Evolutionary conservation across 2,888 invertebrate species (phyloP).

Genomic region (Branchipolynoe longqiensis): DNA sequence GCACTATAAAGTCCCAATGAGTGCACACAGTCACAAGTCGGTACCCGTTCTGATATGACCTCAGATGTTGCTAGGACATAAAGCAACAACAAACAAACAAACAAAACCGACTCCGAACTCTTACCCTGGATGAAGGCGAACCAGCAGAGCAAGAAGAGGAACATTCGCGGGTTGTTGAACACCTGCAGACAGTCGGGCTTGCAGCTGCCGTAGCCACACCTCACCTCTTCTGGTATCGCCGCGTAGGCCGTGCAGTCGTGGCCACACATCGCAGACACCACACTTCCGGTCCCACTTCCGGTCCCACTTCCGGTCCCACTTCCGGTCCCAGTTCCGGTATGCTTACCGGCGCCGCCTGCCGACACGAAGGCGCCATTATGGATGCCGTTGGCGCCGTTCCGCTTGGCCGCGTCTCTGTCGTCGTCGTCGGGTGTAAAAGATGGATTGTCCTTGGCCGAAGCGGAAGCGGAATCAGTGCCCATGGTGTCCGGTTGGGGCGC

Average conservation of each 20-base stretch:
- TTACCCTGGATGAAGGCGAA: conserved; percentile 77
- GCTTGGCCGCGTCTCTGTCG: not conserved
- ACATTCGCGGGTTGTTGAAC: conserved; percentile 74
- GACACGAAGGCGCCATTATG: not conserved
- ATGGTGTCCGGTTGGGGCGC: not conserved
- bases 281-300: not conserved
- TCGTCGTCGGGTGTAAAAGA: not conserved
- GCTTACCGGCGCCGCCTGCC: not conserved
- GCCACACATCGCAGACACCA: no score
- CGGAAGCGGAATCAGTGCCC: not conserved
- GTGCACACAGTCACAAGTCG: no score
- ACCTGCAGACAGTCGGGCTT: conserved; percentile 61
- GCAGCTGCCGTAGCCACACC: conserved; percentile 59
- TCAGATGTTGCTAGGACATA: not conserved
- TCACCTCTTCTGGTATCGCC: not conserved
- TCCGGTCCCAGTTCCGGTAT: not conserved
- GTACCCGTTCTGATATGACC: no score
- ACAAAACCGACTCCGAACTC: conserved; percentile 55
- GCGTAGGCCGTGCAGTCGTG: not conserved
- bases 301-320: not conserved
- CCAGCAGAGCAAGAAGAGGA: conserved; percentile 73
- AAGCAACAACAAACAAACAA: not conserved
- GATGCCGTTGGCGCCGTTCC: not conserved
- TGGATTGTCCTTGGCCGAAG: conserved; percentile 29
- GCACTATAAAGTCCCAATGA: no score